These are phyloP conservation scores for Recurvirostra avosetta DNA, from an alignment of 2,113 vertebrate genomes.

Conservation along the genomic window DNA sequence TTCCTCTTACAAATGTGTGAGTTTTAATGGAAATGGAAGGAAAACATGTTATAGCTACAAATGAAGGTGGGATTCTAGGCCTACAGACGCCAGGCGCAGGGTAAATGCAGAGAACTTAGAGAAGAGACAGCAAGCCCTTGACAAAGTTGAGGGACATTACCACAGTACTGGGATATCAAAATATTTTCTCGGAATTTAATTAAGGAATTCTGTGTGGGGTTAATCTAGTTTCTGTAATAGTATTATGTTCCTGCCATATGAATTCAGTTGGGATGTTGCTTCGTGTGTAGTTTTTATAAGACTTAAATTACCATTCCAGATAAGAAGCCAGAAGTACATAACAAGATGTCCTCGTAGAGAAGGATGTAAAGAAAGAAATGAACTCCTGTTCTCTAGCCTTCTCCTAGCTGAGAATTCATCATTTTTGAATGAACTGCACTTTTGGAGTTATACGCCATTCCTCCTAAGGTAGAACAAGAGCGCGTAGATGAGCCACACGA, in stretches of 20 bases:
- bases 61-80: not conserved
- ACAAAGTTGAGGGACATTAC: not conserved
- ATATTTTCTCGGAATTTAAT: not conserved
- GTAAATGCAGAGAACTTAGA: not conserved
- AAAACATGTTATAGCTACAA: not conserved
- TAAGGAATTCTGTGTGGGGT: not conserved
- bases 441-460: not conserved
- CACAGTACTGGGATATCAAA: not conserved
- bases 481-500: not conserved
- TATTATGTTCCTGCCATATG: not conserved
- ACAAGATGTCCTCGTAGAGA: not conserved
- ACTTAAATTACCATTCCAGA: not conserved
- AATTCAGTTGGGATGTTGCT: not conserved
- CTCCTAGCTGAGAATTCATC: not conserved
- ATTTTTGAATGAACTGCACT: not conserved
- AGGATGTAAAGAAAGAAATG: not conserved
- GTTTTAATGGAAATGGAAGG: not conserved
- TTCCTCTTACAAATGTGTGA: not conserved
- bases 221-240: not conserved
- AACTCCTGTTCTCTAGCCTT: not conserved
- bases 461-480: not conserved
- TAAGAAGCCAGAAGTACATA: not conserved
- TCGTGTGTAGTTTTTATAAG: not conserved
- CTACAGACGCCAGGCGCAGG: not conserved
- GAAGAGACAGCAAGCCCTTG: not conserved